phyloP scores from a whole-genome alignment of 2,888 invertebrate species.

The Acanthopleura granulata region DNA sequence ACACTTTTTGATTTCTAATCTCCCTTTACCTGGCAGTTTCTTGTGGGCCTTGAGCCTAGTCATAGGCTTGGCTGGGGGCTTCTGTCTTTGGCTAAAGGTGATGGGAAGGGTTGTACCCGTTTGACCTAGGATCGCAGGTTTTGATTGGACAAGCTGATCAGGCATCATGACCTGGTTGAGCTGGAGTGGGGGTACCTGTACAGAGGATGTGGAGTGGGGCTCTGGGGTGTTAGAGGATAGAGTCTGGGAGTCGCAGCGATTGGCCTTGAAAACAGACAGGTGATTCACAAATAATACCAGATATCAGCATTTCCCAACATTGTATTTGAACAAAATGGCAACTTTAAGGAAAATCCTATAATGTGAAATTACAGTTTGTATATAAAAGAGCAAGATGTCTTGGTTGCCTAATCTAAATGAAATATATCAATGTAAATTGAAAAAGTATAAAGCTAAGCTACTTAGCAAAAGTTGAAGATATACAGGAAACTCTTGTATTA shows the following conservation, averaged over 20 bases:
- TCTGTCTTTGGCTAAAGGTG: slow-evolving; percentile 44
- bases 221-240: neutral
- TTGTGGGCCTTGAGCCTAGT: neutral
- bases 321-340: too few relatives aligned
- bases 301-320: too few relatives aligned
- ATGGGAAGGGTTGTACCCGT: slow-evolving; percentile 53
- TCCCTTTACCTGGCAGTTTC: too few relatives aligned
- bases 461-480: too few relatives aligned
- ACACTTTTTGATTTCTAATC: too few relatives aligned
- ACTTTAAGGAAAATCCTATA: neutral
- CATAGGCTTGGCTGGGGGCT: slow-evolving; percentile 37
- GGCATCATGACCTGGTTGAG: slow-evolving; percentile 15
- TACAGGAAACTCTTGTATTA: too few relatives aligned
- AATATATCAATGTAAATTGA: too few relatives aligned
- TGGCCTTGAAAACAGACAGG: slow-evolving; percentile 35
- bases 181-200: neutral
- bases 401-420: too few relatives aligned
- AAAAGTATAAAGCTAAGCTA: too few relatives aligned
- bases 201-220: neutral
- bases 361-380: too few relatives aligned
- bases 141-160: slow-evolving; percentile 37
- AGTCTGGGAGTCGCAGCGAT: slow-evolving; percentile 30
- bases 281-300: neutral
- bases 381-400: too few relatives aligned
- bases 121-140: slow-evolving; percentile 58